Conservation (phyloP, 2,888 invertebrate species). For the Chesias legatella region DNA sequence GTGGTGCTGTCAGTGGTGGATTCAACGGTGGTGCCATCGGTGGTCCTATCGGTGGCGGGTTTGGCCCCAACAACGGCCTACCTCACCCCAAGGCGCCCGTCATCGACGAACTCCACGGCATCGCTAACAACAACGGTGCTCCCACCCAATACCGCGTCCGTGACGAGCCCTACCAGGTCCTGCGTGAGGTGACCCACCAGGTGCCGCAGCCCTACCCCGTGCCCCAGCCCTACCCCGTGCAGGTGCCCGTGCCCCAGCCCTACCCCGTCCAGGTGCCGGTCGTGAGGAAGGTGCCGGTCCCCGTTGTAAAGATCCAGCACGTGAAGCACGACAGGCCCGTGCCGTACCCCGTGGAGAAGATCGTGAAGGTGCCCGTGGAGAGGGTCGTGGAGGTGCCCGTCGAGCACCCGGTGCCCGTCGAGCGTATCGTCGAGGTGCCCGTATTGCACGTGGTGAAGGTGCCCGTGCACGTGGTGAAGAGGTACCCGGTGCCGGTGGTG, state of each 20-base stretch:
- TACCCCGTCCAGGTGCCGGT: slow-evolving; percentile 80
- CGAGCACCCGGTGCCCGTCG: slow-evolving; percentile 77
- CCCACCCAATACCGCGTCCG: slow-evolving; percentile 63
- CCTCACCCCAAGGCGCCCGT: slow-evolving; percentile 63
- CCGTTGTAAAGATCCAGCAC: slow-evolving; percentile 78
- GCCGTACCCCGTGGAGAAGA: slow-evolving; percentile 81
- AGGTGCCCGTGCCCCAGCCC: slow-evolving; percentile 79
- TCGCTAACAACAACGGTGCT: slow-evolving; percentile 65
- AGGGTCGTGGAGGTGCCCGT: slow-evolving; percentile 78
- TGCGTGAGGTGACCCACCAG: slow-evolving; percentile 72
- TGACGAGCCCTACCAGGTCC: slow-evolving; percentile 65
- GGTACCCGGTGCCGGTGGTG: slow-evolving; percentile 63
- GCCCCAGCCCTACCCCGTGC: slow-evolving; percentile 74
- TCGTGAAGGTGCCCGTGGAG: slow-evolving; percentile 79
- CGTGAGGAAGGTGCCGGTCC: slow-evolving; percentile 75
- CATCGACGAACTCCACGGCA: slow-evolving; percentile 63
- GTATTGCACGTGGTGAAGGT: slow-evolving; percentile 74
- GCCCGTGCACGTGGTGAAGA: slow-evolving; percentile 66
- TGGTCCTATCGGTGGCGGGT: slow-evolving; percentile 21
- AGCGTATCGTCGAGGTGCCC: slow-evolving; percentile 75
- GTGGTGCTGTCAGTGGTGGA: slow-evolving; percentile 16
- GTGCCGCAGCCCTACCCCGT: slow-evolving; percentile 80
- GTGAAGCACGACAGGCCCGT: slow-evolving; percentile 80
- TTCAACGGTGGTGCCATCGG: slow-evolving; percentile 14
- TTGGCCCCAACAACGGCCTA: slow-evolving; percentile 37